phyloP scores from a whole-genome alignment of 2,113 vertebrate species.

The Triplophysa siluroides region DNA sequence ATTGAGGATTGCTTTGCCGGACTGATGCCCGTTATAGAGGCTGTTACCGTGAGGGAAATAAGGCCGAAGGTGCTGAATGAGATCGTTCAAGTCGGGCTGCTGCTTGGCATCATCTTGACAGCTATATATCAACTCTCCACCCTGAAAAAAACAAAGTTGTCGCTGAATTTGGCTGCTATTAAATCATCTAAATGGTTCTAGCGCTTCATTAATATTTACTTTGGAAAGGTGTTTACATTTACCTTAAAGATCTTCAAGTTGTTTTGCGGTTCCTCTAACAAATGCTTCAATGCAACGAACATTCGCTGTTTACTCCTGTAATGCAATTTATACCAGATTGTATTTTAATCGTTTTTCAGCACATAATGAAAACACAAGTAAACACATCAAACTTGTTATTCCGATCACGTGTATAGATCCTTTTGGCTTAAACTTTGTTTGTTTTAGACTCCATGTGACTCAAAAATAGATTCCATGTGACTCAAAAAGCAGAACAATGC shows the following conservation, averaged over 20 bases:
- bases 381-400: no score
- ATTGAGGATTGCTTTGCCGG: slow-evolving; percentile 80
- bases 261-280: slow-evolving; percentile 96
- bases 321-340: background rate
- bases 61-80: slow-evolving; percentile 86
- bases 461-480: background rate
- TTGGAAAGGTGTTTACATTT: slow-evolving; percentile 40
- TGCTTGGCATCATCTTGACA: slow-evolving; percentile 85
- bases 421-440: background rate
- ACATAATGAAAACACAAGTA: no score
- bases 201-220: background rate
- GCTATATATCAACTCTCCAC: slow-evolving; percentile 91
- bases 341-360: no score
- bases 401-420: no score
- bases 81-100: slow-evolving; percentile 79
- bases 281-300: slow-evolving; percentile 93
- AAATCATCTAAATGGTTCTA: no score
- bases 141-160: slow-evolving; percentile 69
- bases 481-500: no score
- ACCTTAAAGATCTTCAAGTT: slow-evolving; percentile 99
- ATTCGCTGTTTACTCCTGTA: slow-evolving; percentile 93
- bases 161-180: no score
- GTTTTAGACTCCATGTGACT: background rate
- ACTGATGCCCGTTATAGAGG: slow-evolving; percentile 78
- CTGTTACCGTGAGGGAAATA: slow-evolving; percentile 87